Evolutionary conservation across 2,113 vertebrate species (phyloP).

Genomic region (Perognathus longimembris): DNA sequence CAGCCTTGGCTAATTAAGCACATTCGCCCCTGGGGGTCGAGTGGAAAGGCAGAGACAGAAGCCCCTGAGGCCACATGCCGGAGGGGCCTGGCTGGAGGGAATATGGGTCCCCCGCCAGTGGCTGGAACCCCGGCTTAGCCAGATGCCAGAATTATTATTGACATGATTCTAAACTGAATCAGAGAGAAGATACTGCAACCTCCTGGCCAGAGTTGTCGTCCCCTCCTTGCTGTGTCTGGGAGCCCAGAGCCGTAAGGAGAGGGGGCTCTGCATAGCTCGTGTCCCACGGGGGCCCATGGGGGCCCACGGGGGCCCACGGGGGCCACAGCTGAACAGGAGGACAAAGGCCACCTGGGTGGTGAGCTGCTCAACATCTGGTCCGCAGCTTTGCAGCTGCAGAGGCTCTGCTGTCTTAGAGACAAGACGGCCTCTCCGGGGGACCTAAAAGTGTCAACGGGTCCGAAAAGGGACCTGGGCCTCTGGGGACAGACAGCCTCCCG

Average conservation of each 20-base stretch:
- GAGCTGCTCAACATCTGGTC: neutral
- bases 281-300: neutral
- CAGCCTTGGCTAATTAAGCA: slow-evolving; percentile 4
- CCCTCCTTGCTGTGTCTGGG: neutral
- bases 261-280: neutral
- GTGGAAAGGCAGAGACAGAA: neutral
- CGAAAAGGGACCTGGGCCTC: neutral
- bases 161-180: neutral
- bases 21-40: neutral
- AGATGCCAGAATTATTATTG: neutral
- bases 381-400: no score
- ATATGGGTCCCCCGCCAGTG: neutral
- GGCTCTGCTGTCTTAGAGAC: neutral
- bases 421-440: neutral
- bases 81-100: neutral
- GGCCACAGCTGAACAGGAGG: neutral
- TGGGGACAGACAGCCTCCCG: neutral
- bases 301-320: neutral
- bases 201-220: neutral
- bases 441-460: neutral
- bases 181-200: neutral
- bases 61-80: neutral
- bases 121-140: neutral
- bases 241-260: neutral
- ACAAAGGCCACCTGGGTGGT: fast-evolving